Base-by-base conservation (phyloP, 2,888 invertebrate species). In the Melanophora roralis region DNA sequence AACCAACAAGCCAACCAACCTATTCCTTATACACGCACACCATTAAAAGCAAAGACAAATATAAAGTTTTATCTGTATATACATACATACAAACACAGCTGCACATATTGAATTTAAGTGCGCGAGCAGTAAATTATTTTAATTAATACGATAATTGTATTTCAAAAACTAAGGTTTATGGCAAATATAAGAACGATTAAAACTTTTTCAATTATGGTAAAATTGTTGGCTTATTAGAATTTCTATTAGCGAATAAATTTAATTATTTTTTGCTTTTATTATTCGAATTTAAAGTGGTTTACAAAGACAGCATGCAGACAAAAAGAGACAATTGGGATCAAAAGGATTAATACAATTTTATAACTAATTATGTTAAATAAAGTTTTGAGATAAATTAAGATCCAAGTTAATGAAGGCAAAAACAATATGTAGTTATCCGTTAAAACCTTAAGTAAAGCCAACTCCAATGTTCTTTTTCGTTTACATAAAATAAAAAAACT, bases 171-270 rank as follows among this genome's bases (percentile, higher is more conserved):
- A 27, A 65, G 69, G 59, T 69, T 51, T 74, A 74, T 51, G 16
- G 45, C 69, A 73, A 73, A 73, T 64, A 65, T 45, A 74, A 69
- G 59, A 69, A 53, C 69, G 74, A 69, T 79, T 79, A 79, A 79
- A 78, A 79, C 51, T 79, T 79, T 79, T 79, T 69, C 74, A 78
- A 79, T 79, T 79, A 74, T 51, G 47, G 47, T 62, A 36, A 43
- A 27, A 34, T 60, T 69, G 43, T 57, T 68, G 40, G 60, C 38
- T 45, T 59, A 59, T 67, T 73, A 19, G 38, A 76, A 60, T 57
- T 71, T 65, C 53, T 69, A 59, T 73, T 64, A 65, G 14, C 60
- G 32, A n/a, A 40, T 65, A 53, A 45, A 34, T 64, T 43, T 38
- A n/a, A 47, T 53, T 47, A 5, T 57, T 23, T 14, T 55, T 49